phyloP scores from a whole-genome alignment of 2,113 vertebrate genomes.

The Neodon shergylaensis region DNA sequence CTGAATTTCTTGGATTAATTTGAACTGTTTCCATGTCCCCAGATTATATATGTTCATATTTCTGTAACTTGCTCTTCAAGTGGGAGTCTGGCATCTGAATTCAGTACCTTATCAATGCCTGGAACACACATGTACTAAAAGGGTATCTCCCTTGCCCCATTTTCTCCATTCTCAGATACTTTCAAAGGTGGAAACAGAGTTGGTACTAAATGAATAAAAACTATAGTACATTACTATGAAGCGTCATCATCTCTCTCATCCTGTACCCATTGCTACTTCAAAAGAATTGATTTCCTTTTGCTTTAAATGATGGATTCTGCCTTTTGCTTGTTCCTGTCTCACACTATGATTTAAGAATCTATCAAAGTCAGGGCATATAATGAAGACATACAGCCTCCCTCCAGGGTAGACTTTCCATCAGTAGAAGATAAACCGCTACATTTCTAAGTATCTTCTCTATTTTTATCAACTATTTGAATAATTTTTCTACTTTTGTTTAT shows the following conservation, averaged over 20 bases:
- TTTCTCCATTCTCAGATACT: not conserved
- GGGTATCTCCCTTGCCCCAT: not conserved
- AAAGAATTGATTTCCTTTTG: not conserved
- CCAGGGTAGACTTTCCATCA: not conserved
- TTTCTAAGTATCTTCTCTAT: not conserved
- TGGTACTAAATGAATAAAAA: not conserved
- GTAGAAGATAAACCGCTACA: not conserved
- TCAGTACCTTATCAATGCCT: not conserved
- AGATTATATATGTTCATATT: not conserved
- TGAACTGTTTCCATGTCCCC: not conserved
- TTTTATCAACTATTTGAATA: not conserved
- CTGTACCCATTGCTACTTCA: not conserved
- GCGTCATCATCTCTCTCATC: not conserved
- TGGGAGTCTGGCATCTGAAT: not conserved
- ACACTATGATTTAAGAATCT: conserved; percentile 24
- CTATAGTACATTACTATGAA: not conserved
- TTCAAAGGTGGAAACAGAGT: not conserved
- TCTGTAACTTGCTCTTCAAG: not conserved
- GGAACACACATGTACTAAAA: not conserved
- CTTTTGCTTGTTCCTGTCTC: not conserved
- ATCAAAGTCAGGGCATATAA: not conserved
- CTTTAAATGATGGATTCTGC: not conserved
- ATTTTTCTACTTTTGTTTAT: not conserved
- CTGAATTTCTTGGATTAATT: not conserved
- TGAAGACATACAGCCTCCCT: not conserved